Percentiles rank a stretch among this genome's conserved stretches.
phyloP scores from a whole-genome alignment of 1,140 invertebrate species.

The Drosophila tristis region DNA sequence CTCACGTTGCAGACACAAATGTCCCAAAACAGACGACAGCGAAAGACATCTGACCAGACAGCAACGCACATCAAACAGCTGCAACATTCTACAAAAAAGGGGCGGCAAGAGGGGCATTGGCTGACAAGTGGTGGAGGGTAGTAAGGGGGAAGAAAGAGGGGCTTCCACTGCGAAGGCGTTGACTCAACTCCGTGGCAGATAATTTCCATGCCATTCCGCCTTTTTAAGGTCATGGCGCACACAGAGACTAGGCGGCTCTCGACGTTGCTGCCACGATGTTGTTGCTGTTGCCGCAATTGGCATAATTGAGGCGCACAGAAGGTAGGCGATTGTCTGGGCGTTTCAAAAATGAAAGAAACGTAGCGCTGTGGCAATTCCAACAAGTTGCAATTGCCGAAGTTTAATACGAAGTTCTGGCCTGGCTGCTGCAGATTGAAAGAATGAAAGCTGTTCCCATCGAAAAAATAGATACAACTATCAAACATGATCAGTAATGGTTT shows the following conservation, averaged over 20 bases:
- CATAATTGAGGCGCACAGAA: conserved; percentile 75
- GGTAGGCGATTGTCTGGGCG: conserved; percentile 61
- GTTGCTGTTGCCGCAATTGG: conserved; percentile 63
- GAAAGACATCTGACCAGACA: conserved; percentile 31
- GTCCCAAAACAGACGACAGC: conserved; percentile 22
- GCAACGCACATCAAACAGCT: conserved; percentile 68
- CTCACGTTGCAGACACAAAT: conserved; percentile 43
- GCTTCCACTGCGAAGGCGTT: conserved; percentile 29
- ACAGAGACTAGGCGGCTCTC: background rate
- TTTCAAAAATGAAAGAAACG: conserved; percentile 49
- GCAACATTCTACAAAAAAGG: conserved; percentile 36
- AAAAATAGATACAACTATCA: no score
- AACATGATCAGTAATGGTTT: no score
- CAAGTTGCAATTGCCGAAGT: conserved; percentile 48
- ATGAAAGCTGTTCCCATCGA: no score
- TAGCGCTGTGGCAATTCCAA: conserved; percentile 43
- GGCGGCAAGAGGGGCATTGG: background rate
- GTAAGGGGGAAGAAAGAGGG: conserved; percentile 1
- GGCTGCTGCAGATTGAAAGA: no score
- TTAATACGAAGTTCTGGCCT: conserved; percentile 14
- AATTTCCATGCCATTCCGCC: conserved; percentile 72
- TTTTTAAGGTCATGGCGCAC: conserved; percentile 79
- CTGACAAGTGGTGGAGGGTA: background rate
- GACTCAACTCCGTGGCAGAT: conserved; percentile 54
- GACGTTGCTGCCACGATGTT: background rate